Conservation (phyloP, 2,797 vertebrate species). For the Erithacus rubecula region DNA sequence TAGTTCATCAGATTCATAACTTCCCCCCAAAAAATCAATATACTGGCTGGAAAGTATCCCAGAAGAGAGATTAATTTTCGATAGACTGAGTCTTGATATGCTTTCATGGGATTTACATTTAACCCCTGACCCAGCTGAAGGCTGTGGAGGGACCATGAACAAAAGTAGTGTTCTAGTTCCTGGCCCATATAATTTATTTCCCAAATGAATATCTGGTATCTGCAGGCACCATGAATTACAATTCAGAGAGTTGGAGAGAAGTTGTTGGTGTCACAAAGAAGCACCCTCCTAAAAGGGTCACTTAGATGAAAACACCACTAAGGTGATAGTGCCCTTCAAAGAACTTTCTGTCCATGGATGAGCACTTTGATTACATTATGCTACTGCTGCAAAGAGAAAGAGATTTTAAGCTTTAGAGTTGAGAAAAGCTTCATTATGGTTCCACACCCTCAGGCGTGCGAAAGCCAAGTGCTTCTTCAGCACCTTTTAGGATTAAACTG, state of each 20-base stretch:
- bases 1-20: background rate
- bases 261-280: background rate
- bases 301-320: fast-evolving
- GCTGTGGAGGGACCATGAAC: background rate
- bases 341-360: background rate
- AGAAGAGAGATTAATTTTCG: background rate
- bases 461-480: background rate
- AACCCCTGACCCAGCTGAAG: background rate
- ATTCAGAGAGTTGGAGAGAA: background rate
- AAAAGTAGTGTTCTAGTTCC: background rate
- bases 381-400: background rate
- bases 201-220: background rate
- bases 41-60: background rate
- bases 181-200: background rate
- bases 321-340: background rate
- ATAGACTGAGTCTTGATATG: background rate
- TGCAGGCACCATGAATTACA: background rate
- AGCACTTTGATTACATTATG: background rate
- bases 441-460: background rate
- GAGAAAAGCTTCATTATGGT: background rate
- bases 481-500: background rate
- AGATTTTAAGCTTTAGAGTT: background rate
- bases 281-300: background rate
- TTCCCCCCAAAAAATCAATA: background rate
- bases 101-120: background rate